Percentiles rank a stretch among this genome's conserved stretches.
These are phyloP conservation scores for Polymixis lichenea DNA, from an alignment of 2,888 invertebrate genomes.

Conservation along the genomic window DNA sequence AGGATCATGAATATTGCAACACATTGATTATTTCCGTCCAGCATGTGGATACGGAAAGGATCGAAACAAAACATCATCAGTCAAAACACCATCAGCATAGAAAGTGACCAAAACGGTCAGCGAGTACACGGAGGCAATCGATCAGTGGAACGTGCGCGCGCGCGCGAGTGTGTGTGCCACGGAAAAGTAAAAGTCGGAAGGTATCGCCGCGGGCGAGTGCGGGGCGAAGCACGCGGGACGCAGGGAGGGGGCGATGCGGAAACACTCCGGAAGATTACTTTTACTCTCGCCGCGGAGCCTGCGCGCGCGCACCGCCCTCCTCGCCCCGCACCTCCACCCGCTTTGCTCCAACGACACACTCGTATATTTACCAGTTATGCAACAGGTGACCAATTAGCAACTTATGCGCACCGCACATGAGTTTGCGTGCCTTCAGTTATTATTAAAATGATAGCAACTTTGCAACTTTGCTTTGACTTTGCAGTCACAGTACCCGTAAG, in stretches of 20 bases:
- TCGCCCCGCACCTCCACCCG: constrained; percentile 13
- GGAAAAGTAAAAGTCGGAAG: constrained; percentile 88
- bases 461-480: too few species aligned
- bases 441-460: constrained; percentile 22
- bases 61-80: too few species aligned
- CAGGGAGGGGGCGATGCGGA: constrained; percentile 75
- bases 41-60: not conserved
- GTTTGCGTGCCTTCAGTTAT: constrained; percentile 34
- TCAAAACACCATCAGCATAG: constrained; percentile 22
- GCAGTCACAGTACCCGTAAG: constrained; percentile 4
- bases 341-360: constrained; percentile 28
- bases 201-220: constrained; percentile 58
- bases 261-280: constrained; percentile 85
- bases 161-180: constrained; percentile 61
- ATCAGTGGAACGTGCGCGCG: constrained; percentile 51
- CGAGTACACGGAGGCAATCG: constrained; percentile 38
- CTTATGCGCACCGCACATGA: constrained; percentile 8
- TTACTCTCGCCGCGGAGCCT: constrained; percentile 81
- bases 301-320: constrained; percentile 57
- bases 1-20: not conserved
- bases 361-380: constrained; percentile 46
- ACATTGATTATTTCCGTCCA: not conserved
- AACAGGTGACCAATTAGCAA: constrained; percentile 54
- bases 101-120: constrained; percentile 45
- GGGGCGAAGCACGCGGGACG: constrained; percentile 43